phyloP scores from a whole-genome alignment of 2,797 vertebrate species.

The Sus cebifrons region DNA sequence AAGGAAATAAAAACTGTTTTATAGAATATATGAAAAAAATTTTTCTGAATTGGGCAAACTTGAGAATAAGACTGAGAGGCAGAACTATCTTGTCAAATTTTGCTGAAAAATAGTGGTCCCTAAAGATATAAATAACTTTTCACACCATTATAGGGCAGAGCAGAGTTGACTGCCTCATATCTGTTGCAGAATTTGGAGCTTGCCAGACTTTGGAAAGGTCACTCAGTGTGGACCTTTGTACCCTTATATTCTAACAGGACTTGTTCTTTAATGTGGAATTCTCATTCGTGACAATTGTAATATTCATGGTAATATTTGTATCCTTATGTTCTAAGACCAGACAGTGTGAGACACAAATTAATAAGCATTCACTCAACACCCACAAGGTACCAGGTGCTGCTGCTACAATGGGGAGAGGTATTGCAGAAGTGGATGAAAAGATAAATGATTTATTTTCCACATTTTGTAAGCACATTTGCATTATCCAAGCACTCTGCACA shows the following conservation, averaged over 20 bases:
- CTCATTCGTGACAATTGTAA: slow-evolving; percentile 2
- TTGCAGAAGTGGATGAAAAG: background rate
- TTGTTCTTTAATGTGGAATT: background rate
- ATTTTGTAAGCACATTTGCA: slow-evolving; percentile 70
- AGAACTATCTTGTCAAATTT: slow-evolving; percentile 6
- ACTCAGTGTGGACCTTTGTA: background rate
- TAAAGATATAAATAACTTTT: background rate
- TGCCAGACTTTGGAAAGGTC: background rate
- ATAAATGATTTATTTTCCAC: slow-evolving; percentile 65
- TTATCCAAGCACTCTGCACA: slow-evolving; percentile 46
- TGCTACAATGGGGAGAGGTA: background rate
- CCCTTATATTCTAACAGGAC: background rate
- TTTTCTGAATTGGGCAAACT: slow-evolving; percentile 40
- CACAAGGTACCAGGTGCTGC: slow-evolving; percentile 63
- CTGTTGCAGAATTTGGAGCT: background rate
- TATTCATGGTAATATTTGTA: slow-evolving; percentile 57
- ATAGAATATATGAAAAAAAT: no score
- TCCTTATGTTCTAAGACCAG: slow-evolving; percentile 44
- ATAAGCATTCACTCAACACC: slow-evolving; percentile 63
- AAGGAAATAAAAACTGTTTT: no score
- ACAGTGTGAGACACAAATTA: slow-evolving; percentile 62
- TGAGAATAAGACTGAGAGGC: background rate
- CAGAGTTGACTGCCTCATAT: background rate
- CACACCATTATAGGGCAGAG: background rate
- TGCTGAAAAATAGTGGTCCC: background rate